Percentiles rank a stretch among this genome's conserved stretches.
Conservation (phyloP, 1,140 invertebrate genomes). For the Dreissena polymorpha region DNA sequence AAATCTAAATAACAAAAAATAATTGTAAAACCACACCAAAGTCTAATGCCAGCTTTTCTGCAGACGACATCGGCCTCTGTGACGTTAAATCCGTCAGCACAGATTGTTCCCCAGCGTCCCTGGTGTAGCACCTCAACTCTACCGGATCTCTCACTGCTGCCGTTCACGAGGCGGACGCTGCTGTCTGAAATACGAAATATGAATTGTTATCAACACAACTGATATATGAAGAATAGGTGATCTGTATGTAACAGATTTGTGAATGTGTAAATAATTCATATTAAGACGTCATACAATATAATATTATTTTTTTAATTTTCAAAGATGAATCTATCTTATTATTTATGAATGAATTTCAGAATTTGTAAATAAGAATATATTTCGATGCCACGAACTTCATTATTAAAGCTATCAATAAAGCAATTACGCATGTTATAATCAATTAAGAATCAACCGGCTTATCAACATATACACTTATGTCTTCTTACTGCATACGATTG, state of each 20-base stretch:
- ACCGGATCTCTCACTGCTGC: slow-evolving; percentile 10
- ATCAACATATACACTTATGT: too few relatives aligned
- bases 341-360: not conserved
- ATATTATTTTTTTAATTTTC: too few relatives aligned
- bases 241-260: not conserved
- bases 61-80: slow-evolving; percentile 69
- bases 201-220: not conserved
- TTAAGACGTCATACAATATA: not conserved
- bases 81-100: slow-evolving; percentile 64
- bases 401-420: too few relatives aligned
- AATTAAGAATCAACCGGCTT: too few relatives aligned
- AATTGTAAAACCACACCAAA: not conserved
- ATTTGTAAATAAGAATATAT: too few relatives aligned
- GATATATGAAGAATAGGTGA: not conserved
- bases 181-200: slow-evolving; percentile 1
- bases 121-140: slow-evolving; percentile 51
- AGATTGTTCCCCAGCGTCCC: slow-evolving; percentile 65
- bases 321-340: not conserved
- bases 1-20: too few relatives aligned
- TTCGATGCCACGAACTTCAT: not conserved
- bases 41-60: slow-evolving; percentile 57
- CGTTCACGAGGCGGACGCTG: slow-evolving; percentile 24
- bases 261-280: not conserved
- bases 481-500: too few relatives aligned
- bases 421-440: too few relatives aligned